A percentile compares a stretch with the other conserved stretches of the same genome.
Evolutionary conservation across 2,113 vertebrate species (phyloP).

Genomic region (Gila orcuttii): DNA sequence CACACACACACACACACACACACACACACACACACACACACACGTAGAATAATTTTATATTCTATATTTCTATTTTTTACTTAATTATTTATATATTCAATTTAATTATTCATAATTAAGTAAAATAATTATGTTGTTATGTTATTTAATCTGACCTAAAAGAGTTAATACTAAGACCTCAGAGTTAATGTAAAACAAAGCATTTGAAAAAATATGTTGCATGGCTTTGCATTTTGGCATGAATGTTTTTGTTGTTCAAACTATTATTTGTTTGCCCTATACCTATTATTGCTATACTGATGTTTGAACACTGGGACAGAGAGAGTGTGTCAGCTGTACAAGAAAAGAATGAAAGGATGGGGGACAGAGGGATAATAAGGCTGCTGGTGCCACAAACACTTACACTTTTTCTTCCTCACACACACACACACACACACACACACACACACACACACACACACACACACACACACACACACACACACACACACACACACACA

Average conservation of each 20-base stretch:
- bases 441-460: not conserved
- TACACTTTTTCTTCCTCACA: conserved; percentile 1
- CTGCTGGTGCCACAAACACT: conserved; percentile 36
- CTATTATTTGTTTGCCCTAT: not conserved
- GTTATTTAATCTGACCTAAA: not conserved
- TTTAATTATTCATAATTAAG: not conserved
- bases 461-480: conserved; percentile 6
- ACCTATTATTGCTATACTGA: not conserved
- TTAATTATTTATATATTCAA: too few species aligned
- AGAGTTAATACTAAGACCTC: not conserved
- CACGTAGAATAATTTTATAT: too few species aligned
- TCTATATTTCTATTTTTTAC: too few species aligned
- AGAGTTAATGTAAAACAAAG: not conserved
- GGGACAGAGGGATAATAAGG: conserved; percentile 41
- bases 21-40: too few species aligned
- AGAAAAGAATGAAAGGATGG: conserved; percentile 31
- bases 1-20: too few species aligned
- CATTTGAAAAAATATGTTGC: not conserved
- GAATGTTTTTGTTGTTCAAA: not conserved
- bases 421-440: not conserved
- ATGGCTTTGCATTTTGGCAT: not conserved
- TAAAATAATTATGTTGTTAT: not conserved
- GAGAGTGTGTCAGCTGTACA: not conserved
- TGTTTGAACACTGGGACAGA: not conserved
- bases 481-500: not conserved